Evolutionary conservation across 2,888 invertebrate genomes (phyloP).

Genomic region (Drosophila quinaria): DNA sequence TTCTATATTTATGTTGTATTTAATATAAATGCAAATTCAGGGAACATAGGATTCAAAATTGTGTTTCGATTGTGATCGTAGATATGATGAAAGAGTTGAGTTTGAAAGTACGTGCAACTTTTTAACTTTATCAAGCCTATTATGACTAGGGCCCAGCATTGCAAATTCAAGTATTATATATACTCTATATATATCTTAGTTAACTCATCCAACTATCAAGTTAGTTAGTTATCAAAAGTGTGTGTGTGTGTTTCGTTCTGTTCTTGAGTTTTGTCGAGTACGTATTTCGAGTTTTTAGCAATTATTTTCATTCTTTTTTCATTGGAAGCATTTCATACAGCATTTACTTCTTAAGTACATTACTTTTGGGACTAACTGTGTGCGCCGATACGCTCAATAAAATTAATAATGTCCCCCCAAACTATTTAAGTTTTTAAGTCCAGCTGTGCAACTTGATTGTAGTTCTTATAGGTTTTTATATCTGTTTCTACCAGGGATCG

Average conservation of each 20-base stretch:
- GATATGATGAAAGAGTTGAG: slow-evolving; percentile 74
- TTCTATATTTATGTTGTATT: slow-evolving; percentile 14
- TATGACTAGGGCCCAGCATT: slow-evolving; percentile 74
- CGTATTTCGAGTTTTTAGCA: slow-evolving; percentile 62
- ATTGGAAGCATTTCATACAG: slow-evolving; percentile 64
- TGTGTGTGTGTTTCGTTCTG: slow-evolving; percentile 40
- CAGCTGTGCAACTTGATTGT: slow-evolving; percentile 60
- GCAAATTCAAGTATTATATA: slow-evolving; percentile 45
- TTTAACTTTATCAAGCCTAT: slow-evolving; percentile 63
- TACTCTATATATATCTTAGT: not conserved
- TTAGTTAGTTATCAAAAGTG: slow-evolving; percentile 34
- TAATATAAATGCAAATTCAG: slow-evolving; percentile 52
- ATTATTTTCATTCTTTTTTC: slow-evolving; percentile 25
- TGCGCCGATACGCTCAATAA: slow-evolving; percentile 11
- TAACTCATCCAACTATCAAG: slow-evolving; percentile 57
- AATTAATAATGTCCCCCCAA: slow-evolving; percentile 38
- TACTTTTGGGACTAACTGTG: slow-evolving; percentile 27
- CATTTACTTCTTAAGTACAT: slow-evolving; percentile 63
- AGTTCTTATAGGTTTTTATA: slow-evolving; percentile 14
- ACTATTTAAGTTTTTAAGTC: slow-evolving; percentile 33
- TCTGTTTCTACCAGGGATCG: slow-evolving; percentile 4
- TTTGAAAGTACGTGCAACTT: slow-evolving; percentile 45
- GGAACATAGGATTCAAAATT: slow-evolving; percentile 59
- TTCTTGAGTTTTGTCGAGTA: slow-evolving; percentile 56
- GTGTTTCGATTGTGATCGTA: slow-evolving; percentile 77